Evolutionary conservation across 2,113 vertebrate genomes (phyloP).

Genomic region (Tetrax tetrax): DNA sequence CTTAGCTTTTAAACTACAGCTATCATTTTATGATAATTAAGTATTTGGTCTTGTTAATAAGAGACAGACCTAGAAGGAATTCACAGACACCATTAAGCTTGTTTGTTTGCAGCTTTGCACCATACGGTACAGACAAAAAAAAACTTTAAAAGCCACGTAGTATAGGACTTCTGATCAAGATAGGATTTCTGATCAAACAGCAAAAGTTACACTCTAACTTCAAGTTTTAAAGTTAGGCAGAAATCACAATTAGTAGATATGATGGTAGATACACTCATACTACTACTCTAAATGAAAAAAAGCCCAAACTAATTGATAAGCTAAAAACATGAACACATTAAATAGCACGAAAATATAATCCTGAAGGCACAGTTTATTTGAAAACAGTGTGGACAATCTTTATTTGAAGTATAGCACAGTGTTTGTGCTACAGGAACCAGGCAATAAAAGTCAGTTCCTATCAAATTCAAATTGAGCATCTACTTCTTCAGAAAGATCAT

Average conservation of each 20-base stretch:
- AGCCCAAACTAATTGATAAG: neutral
- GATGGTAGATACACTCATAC: neutral
- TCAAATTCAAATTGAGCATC: neutral
- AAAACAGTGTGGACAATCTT: neutral
- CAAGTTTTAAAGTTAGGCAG: neutral
- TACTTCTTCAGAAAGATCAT: neutral
- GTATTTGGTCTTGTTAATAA: neutral
- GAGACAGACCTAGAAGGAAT: neutral
- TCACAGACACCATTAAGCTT: neutral
- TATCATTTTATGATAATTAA: neutral
- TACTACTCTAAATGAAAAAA: neutral
- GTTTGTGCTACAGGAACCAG: neutral
- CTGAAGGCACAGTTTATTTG: neutral
- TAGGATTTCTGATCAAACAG: neutral
- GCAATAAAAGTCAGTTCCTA: neutral
- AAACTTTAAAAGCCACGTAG: neutral
- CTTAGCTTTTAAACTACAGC: neutral
- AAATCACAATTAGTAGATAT: neutral
- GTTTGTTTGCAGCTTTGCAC: neutral
- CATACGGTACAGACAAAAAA: neutral
- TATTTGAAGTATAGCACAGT: neutral
- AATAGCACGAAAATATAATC: neutral
- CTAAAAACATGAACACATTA: neutral
- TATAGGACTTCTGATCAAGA: too few species aligned
- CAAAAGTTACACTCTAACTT: neutral